These are phyloP conservation scores for Pelecanus crispus DNA, from an alignment of 2,113 vertebrate species.

Conservation along the genomic window DNA sequence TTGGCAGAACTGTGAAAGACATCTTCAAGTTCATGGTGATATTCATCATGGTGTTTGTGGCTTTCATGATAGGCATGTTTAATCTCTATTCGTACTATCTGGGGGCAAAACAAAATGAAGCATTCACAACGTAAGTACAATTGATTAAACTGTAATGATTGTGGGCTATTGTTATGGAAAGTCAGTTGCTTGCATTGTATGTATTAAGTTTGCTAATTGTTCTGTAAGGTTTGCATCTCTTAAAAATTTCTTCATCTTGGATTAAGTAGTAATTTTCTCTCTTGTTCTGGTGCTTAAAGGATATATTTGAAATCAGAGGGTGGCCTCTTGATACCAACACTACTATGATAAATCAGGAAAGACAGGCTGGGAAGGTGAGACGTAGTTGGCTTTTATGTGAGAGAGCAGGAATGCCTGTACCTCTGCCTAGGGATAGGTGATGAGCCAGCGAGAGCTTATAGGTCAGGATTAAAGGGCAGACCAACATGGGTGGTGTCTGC, in stretches of 20 bases:
- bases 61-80: constrained; percentile 99
- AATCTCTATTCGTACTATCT: constrained; percentile 95
- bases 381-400: background rate
- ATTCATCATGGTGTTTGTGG: constrained; percentile 96
- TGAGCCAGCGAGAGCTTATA: background rate
- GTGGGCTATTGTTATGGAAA: background rate
- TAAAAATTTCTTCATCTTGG: background rate
- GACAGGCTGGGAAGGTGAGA: background rate
- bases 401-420: background rate
- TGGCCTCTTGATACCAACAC: background rate
- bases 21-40: constrained; percentile 99
- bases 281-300: background rate
- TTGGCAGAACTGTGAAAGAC: constrained; percentile 93
- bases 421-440: background rate
- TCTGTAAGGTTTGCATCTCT: background rate
- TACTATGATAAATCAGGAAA: background rate
- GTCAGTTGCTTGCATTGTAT: background rate
- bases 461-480: background rate
- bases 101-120: constrained; percentile 90
- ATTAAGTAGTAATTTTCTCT: background rate
- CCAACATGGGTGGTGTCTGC: background rate
- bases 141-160: background rate
- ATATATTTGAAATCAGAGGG: background rate
- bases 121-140: constrained; percentile 92
- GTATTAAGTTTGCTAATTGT: background rate